Percentiles rank a stretch among this genome's conserved stretches.
Conservation (phyloP, 2,888 invertebrate species). For the Heliconius cydno region DNA sequence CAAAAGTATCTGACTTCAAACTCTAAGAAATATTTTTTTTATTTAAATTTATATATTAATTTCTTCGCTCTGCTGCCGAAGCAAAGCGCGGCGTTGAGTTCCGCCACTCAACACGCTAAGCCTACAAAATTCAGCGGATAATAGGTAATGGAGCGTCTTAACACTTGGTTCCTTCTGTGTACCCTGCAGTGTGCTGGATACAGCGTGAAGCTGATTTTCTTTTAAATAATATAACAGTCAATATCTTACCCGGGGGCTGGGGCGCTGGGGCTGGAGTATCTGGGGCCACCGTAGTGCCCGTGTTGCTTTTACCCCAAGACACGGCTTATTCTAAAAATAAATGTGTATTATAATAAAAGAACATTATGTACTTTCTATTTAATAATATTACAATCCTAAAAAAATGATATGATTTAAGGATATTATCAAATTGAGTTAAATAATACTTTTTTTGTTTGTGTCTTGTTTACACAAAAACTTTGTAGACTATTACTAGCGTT, state of each 20-base stretch:
- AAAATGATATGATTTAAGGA: too few relatives aligned
- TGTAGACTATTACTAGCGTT: background rate
- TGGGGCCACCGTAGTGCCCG: slow-evolving; percentile 84
- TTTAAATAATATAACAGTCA: background rate
- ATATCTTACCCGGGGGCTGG: slow-evolving; percentile 77
- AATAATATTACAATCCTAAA: background rate
- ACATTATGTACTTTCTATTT: background rate
- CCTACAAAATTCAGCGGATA: too few relatives aligned
- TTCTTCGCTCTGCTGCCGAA: too few relatives aligned
- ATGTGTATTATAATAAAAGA: slow-evolving; percentile 12
- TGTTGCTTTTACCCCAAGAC: slow-evolving; percentile 82
- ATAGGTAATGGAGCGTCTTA: too few relatives aligned
- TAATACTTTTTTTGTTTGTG: background rate
- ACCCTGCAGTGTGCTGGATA: too few relatives aligned
- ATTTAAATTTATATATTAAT: too few relatives aligned
- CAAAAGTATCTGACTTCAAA: too few relatives aligned
- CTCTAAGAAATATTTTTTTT: too few relatives aligned
- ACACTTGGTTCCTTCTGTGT: too few relatives aligned
- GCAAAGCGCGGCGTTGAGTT: too few relatives aligned
- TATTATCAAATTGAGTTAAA: background rate
- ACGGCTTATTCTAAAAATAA: slow-evolving; percentile 74
- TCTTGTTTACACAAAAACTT: background rate
- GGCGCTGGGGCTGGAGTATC: slow-evolving; percentile 81
- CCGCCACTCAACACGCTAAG: too few relatives aligned
- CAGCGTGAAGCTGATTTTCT: too few relatives aligned